Evolutionary conservation across 2,888 invertebrate genomes (phyloP), one percentile per base, ranked within the genome.

Genomic region (Gari tellinella): DNA sequence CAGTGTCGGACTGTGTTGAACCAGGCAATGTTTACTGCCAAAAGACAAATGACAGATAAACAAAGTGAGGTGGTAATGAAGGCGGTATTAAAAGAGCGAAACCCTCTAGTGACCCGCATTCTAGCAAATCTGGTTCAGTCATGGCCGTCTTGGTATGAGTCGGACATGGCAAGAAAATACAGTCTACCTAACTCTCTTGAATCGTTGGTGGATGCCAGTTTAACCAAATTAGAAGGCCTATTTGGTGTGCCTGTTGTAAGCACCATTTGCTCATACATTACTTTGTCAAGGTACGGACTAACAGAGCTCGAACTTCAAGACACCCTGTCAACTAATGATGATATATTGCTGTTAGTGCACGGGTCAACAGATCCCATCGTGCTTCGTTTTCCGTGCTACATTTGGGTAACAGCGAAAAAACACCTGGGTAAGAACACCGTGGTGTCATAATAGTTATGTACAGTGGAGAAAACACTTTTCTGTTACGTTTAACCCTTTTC

Each of bases 221-320:
- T 49, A 49, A 17, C 49, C 10, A 57, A 14, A 45, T 57, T 86
- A 25, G 87, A 88, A 65, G 23, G 49, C 10, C 58, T 40, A 10
- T 83, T 81, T 69, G 86, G 87, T 0, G 46, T 55, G 12, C 60
- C 46, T 15, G 60, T 86, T 1, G 64, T 85, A 0, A 43, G 74
- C 17, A 46, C 70, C 15, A 63, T 87, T 8, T 80, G 85, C 43
- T 72, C 75, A 7, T 86, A 85, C 60, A 62, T 89, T 17, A 83
- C 73, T 14, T 60, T 78, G 25, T 63, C 70, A 19, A 63, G 85
- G 23, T 77, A 81, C 58, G 89, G 89, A 0, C 56, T 89, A 15
- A 80, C 83, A 21, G 87, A 89, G 61, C 72, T 83, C 46, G 89
- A 89, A 65, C 65, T 89, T 15, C 70, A 87, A 23, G 89, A 89